Base-by-base conservation (phyloP, 1,140 invertebrate genomes). In the Hesperophylax magnus region DNA sequence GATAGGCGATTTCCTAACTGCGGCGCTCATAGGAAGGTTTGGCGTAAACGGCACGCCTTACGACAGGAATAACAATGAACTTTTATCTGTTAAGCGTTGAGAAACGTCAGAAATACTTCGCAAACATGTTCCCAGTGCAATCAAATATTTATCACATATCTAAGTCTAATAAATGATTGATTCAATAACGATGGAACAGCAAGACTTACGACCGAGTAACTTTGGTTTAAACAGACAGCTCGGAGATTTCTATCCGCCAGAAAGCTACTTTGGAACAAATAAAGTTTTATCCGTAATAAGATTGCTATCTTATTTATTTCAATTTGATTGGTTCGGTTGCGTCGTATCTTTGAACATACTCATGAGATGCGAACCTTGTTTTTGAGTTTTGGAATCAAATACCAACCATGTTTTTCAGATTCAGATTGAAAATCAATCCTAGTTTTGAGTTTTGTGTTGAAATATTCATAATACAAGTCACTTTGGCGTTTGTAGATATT, bases 101-200 rank as follows among this genome's bases (percentile, higher is more conserved):
- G 18, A 52, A 75, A 18, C 27, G 60, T 39, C 34, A 39, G 52
- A 53, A 47, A 71, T 20, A 39, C 58, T 47, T 72, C 60, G 20
- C 54, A 61, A 47, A 52, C 27, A 47, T 65, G 78, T 67, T 31
- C 52, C n/a, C 54, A 3, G 8, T 53, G 75, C 75, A 72, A 81
- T 81, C 80, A 81, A 81, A 81, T 72, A 81, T 81, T 81, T 72
- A 81, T 67, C 54, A 34, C 65, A 34, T 39, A 69, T 69, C 65
- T 69, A 18, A 69, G 31, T 39, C n/a, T 31, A 8, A 69, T 69
- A 18, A 69, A 39, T 69, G 65, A 69, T 69, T 69, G 31, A 69
- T 69, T 69, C 65, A 39, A 39, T 18, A n/a, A 63, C n/a, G 22
- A 20, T 7, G 22, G 60, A 22, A 63, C n/a, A 56, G 54, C 8